A percentile compares a stretch with the other conserved stretches of the same genome.
Conservation (phyloP, 1,140 invertebrate genomes). For the Coelopa frigida region DNA sequence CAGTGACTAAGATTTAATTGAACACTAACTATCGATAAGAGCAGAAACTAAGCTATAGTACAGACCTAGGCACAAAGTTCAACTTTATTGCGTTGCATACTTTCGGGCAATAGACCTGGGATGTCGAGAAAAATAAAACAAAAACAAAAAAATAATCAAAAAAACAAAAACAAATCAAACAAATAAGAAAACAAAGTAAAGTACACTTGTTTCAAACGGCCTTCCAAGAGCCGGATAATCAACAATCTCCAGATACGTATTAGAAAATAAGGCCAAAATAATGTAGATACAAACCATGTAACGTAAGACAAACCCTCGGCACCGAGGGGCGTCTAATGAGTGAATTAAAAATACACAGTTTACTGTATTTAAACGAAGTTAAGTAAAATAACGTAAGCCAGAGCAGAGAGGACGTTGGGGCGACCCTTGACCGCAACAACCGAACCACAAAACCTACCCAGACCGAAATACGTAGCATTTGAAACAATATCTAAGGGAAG, state of each 20-base stretch:
- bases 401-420: too few relatives aligned
- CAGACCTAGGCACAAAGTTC: constrained; percentile 11
- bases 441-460: too few relatives aligned
- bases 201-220: background rate
- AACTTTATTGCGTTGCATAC: too few relatives aligned
- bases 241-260: constrained; percentile 30
- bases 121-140: constrained; percentile 24
- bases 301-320: too few relatives aligned
- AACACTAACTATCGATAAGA: constrained; percentile 14
- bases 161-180: constrained; percentile 2
- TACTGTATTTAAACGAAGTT: too few relatives aligned
- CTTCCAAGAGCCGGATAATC: background rate
- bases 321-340: too few relatives aligned
- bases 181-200: background rate
- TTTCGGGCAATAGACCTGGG: background rate
- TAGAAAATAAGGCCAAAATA: constrained; percentile 16
- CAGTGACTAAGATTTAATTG: constrained; percentile 34
- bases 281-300: too few relatives aligned
- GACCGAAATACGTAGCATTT: too few relatives aligned
- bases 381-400: too few relatives aligned
- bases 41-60: constrained; percentile 3
- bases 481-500: too few relatives aligned
- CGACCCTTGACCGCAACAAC: too few relatives aligned
- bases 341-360: too few relatives aligned
- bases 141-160: background rate